A percentile compares a stretch with the other conserved stretches of the same genome.
Evolutionary conservation across 2,113 vertebrate genomes (phyloP).

Genomic region (Phrynosoma platyrhinos): DNA sequence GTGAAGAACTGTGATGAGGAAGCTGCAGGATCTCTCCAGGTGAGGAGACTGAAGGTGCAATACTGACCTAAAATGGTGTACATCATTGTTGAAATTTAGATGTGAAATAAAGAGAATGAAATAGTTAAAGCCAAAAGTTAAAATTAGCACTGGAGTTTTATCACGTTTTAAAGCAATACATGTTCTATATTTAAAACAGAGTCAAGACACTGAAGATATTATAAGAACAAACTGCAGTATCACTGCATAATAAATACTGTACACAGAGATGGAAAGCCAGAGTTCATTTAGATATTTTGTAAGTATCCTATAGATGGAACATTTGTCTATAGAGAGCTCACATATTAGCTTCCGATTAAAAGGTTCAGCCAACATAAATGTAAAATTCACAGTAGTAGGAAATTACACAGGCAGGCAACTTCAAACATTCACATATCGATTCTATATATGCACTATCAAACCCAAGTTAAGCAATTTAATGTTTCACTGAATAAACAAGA

Average conservation of each 20-base stretch:
- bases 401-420: neutral
- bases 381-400: neutral
- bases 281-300: neutral
- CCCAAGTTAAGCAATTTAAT: neutral
- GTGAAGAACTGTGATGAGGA: slow-evolving; percentile 62
- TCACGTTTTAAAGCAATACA: neutral
- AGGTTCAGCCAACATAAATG: neutral
- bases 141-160: neutral
- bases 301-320: too few species aligned
- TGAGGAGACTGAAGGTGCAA: slow-evolving; percentile 59
- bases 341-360: neutral
- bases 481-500: neutral
- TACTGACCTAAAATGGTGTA: slow-evolving; percentile 71
- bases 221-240: neutral
- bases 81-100: slow-evolving; percentile 1
- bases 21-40: slow-evolving; percentile 69
- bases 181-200: neutral
- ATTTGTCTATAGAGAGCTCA: neutral
- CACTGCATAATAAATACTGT: neutral
- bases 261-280: neutral
- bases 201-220: neutral
- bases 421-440: neutral
- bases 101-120: slow-evolving; percentile 9
- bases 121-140: neutral
- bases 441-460: neutral